A percentile compares a stretch with the other conserved stretches of the same genome.
Conservation (phyloP, 2,888 invertebrate species). For the Yponomeuta evonymella region DNA sequence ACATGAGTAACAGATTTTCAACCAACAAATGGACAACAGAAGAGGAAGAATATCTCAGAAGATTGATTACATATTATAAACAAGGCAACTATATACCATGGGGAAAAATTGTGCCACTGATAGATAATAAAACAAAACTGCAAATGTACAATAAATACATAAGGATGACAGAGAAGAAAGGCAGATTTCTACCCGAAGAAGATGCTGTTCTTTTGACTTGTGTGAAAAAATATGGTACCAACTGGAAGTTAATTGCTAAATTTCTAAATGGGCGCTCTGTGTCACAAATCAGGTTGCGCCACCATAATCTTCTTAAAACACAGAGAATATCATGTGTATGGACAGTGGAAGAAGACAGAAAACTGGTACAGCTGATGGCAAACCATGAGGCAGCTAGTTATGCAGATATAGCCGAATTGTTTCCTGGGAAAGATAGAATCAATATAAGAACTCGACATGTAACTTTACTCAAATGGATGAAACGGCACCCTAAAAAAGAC, state of each 20-base stretch:
- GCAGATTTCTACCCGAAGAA: conserved; percentile 80
- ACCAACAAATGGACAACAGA: conserved; percentile 77
- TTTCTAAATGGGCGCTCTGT: conserved; percentile 78
- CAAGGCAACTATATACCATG: conserved; percentile 84
- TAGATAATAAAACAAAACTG: conserved; percentile 78
- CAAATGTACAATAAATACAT: conserved; percentile 80
- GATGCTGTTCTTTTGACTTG: conserved; percentile 79
- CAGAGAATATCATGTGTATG: conserved; percentile 69
- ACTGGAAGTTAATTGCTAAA: conserved; percentile 76
- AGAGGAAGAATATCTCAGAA: conserved; percentile 80
- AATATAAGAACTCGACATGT: conserved; percentile 78
- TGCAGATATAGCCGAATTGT: conserved; percentile 62
- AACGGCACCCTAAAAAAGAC: conserved; percentile 56
- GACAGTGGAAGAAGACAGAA: conserved; percentile 78
- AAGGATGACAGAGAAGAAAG: conserved; percentile 65
- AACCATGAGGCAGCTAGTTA: conserved; percentile 56
- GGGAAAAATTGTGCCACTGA: conserved; percentile 79
- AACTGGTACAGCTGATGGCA: conserved; percentile 73
- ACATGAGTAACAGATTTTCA: conserved; percentile 41
- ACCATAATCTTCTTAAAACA: conserved; percentile 62
- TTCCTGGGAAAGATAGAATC: conserved; percentile 73
- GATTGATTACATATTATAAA: conserved; percentile 78
- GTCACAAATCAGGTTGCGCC: conserved; percentile 78
- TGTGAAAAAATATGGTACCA: conserved; percentile 75
- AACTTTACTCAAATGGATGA: conserved; percentile 70